Percentiles rank a stretch among this genome's conserved stretches.
These are phyloP conservation scores for Zoanthus sociatus DNA, from an alignment of 92 coral and sea anemone species.

Conservation along the genomic window DNA sequence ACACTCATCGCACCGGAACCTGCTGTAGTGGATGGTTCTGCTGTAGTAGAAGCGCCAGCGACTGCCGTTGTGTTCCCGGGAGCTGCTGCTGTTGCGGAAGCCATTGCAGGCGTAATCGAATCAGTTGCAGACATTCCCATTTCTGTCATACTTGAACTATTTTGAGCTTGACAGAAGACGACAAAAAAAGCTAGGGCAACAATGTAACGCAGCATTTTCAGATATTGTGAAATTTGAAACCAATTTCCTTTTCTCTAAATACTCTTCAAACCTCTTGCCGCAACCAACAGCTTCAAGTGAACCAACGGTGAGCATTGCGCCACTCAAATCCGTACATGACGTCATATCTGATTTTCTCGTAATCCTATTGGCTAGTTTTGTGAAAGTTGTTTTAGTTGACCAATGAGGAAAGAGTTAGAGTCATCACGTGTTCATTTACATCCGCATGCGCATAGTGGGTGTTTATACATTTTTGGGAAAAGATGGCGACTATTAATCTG, in stretches of 20 bases:
- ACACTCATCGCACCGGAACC: neutral
- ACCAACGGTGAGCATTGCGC: conserved; percentile 62
- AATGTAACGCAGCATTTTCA: conserved; percentile 18
- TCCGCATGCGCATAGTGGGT: neutral
- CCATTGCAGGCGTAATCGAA: neutral
- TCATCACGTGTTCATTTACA: conserved; percentile 7
- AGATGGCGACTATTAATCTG: conserved; percentile 76
- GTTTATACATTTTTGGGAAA: neutral
- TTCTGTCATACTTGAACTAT: neutral
- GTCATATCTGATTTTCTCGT: conserved; percentile 17
- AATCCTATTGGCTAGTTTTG: conserved; percentile 11
- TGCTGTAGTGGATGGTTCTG: neutral
- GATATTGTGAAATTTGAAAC: conserved; percentile 32
- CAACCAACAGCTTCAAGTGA: neutral
- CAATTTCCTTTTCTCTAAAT: neutral
- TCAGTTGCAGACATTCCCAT: too few species aligned
- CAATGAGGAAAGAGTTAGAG: conserved; percentile 37
- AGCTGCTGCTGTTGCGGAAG: neutral
- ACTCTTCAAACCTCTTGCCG: too few species aligned
- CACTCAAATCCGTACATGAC: conserved; percentile 64
- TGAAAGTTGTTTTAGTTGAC: neutral
- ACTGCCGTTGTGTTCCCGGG: neutral
- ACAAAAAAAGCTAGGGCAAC: conserved; percentile 17
- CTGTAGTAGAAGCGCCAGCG: neutral
- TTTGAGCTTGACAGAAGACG: conserved; percentile 12